Conservation (phyloP, 2,113 vertebrate species). For the Typhlomys cinereus region DNA sequence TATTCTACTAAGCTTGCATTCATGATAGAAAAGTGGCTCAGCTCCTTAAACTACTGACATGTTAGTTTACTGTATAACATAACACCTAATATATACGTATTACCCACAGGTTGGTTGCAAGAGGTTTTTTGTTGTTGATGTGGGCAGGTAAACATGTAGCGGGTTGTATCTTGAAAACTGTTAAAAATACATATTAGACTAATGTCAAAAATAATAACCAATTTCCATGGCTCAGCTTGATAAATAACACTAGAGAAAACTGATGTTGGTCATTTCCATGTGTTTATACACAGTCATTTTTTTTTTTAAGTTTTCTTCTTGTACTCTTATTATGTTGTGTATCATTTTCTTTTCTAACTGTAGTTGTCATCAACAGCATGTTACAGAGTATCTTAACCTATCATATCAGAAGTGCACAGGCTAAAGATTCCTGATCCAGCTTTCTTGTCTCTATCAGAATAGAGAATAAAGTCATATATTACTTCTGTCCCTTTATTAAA, state of each 20-base stretch:
- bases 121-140: not conserved
- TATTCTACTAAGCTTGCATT: constrained; percentile 55
- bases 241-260: constrained; percentile 29
- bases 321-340: not conserved
- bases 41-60: constrained; percentile 37
- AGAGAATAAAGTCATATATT: not conserved
- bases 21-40: constrained; percentile 44
- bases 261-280: not conserved
- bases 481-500: constrained; percentile 12
- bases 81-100: not conserved
- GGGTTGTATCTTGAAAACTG: constrained; percentile 38
- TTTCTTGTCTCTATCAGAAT: constrained; percentile 28
- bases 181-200: constrained; percentile 33
- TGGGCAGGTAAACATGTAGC: constrained; percentile 30
- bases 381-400: not conserved
- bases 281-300: constrained; percentile 25
- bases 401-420: constrained; percentile 14
- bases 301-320: constrained; percentile 8
- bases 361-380: not conserved
- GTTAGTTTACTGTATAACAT: not conserved
- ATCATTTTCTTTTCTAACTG: constrained; percentile 14
- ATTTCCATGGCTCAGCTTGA: constrained; percentile 31
- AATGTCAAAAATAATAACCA: constrained; percentile 61
- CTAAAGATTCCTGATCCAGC: not conserved
- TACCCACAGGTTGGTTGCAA: not conserved